Base-by-base conservation (phyloP, 2,888 invertebrate genomes). In the Scaptomyza cyrtandrae region DNA sequence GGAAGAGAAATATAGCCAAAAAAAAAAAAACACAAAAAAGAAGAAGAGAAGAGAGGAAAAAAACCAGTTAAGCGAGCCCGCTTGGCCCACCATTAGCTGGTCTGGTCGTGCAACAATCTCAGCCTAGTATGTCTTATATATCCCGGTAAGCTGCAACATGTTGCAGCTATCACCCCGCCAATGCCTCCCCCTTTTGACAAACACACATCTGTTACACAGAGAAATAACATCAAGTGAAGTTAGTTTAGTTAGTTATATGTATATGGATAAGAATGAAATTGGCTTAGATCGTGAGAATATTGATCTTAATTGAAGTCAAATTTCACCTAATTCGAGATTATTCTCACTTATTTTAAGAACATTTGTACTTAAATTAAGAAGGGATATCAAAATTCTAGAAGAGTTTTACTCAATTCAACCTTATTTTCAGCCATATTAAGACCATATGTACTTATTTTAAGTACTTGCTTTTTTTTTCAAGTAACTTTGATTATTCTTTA, bases 51-150 rank as follows among this genome's bases (percentile, higher is more conserved):
- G 57, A 45, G 49, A 43, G 49, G 57, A 19, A 49, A 2, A 2
- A 83, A 86, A 86, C 86, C 76, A 83, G 82, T 83, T 78, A 52
- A 59, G 67, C 78, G 64, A 72, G 10, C 70, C 71, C 41, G 14
- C 39, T 39, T 39, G 39, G 84, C 70, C 65, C 57, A 75, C 80
- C 79, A 24, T 71, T 65, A 84, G 85, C 86, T 78, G 80, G 78
- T 80, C 74, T 78, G 78, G 78, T 80, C 78, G 67, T 78, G 80
- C 80, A 76, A 73, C 78, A 64, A 76, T 68, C 50, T 48, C 49
- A 24, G 45, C 33, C 55, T 50, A 53, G 82, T 77, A 72, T 69
- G 69, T 76, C 43, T 61, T 58, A 71, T 57, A 48, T 58, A 48
- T 56, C 58, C 57, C 35, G 39, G 48, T 24, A 24, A 37, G 37